Evolutionary conservation across 2,113 vertebrate species (phyloP), one percentile per base, ranked within the genome.

Genomic region (Ailuropoda melanoleuca): DNA sequence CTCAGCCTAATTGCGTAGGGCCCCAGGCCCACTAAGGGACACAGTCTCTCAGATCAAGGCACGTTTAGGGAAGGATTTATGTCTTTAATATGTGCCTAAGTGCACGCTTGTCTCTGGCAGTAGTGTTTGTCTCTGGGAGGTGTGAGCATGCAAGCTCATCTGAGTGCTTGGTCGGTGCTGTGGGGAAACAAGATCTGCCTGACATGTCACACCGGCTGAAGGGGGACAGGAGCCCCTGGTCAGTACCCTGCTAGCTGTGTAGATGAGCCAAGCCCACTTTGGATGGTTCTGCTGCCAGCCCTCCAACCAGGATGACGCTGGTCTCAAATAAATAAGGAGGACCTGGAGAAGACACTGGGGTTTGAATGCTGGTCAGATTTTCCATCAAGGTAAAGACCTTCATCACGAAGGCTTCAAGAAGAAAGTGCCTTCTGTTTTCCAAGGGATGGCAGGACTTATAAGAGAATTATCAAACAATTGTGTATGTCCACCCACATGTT

Each of bases 401-500:
- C 29, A 58, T 24, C 21, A 18, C 4, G 37, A 19, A 74, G 66
- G 39, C 72, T 50, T 82, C 31, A 81, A 95, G 93, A 60, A 64
- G 70, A 98, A 97, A 8, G 4, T 37, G 13, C 4, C n/a, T 46
- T 92, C 68, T 90, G 64, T 72, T 93, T 82, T 74, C 81, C 43
- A 26, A 55, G n/a, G 53, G 75, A 66, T 46, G 46, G 68, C 4
- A 58, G 50, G 37, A 84, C 82, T 82, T 95, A 64, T 81, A 93
- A 95, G 83, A 72, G 31, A 94, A 81, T 88, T 60, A 78, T 24
- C 9, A 90, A 95, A 95, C 55, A 95, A 82, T 7, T 89, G 83
- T 74, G 26, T 55, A 60, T 13, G 58, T 50, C 77, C 3, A 83
- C 31, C 29, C 62, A 74, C n/a, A 39, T 29, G 9, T 39, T 93